Conservation (phyloP, 2,888 invertebrate genomes). For the Cylindroiulus punctatus region DNA sequence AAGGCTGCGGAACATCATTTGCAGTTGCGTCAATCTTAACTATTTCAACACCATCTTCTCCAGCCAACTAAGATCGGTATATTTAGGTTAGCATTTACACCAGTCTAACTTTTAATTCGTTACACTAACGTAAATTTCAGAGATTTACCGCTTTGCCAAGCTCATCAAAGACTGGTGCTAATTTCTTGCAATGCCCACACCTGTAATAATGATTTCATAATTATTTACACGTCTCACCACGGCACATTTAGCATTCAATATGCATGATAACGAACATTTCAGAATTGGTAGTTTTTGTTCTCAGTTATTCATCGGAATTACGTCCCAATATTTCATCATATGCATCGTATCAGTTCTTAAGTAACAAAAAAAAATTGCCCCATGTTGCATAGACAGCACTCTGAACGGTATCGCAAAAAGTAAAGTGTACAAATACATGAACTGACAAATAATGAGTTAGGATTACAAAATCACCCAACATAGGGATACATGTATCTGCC, state of each 20-base stretch:
- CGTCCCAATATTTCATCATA: slow-evolving; percentile 36
- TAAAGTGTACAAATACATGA: too few species aligned
- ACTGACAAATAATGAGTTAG: too few species aligned
- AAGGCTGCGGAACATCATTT: slow-evolving; percentile 93
- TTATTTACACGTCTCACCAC: too few species aligned
- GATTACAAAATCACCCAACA: too few species aligned
- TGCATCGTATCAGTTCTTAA: neutral
- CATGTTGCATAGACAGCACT: too few species aligned
- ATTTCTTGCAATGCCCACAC: slow-evolving; percentile 97
- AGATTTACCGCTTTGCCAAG: slow-evolving; percentile 80
- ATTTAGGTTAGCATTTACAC: neutral
- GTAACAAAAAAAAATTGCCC: too few species aligned
- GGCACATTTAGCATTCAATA: neutral
- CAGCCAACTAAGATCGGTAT: too few species aligned
- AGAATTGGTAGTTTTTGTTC: neutral
- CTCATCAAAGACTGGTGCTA: slow-evolving; percentile 93
- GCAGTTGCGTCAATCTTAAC: slow-evolving; percentile 99
- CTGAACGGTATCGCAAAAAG: too few species aligned
- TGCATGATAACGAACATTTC: slow-evolving; percentile 67
- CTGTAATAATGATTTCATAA: neutral
- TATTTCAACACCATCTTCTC: slow-evolving; percentile 85
- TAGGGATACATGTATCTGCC: too few species aligned
- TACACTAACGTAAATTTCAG: neutral
- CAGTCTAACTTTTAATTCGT: neutral
- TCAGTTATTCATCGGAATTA: slow-evolving; percentile 29